Evolutionary conservation across 2,113 vertebrate genomes (phyloP).

Genomic region (Esox niger): DNA sequence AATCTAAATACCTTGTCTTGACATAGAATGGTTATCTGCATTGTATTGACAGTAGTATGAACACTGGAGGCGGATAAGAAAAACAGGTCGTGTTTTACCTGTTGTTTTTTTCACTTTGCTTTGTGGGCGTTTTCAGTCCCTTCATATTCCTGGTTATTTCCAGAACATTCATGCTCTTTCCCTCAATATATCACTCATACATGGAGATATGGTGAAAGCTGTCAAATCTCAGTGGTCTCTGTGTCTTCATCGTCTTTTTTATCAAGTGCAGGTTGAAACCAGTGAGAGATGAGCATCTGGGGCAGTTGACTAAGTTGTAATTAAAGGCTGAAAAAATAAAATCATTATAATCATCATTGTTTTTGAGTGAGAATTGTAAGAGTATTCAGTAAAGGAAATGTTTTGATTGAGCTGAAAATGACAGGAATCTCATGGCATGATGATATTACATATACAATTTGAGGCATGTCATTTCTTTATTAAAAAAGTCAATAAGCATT

Average conservation of each 20-base stretch:
- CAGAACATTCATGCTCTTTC: not conserved
- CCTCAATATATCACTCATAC: no score
- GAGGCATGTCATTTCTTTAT: not conserved
- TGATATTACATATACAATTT: not conserved
- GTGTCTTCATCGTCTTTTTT: slow-evolving; percentile 53
- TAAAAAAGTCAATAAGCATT: no score
- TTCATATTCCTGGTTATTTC: slow-evolving; percentile 32
- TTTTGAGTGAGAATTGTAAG: no score
- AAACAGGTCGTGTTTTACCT: not conserved
- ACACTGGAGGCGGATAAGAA: not conserved
- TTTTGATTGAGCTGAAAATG: not conserved
- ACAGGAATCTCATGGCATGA: not conserved
- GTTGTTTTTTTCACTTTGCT: not conserved
- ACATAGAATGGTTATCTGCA: no score
- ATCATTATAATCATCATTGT: not conserved
- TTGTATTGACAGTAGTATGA: not conserved
- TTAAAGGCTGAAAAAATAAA: no score
- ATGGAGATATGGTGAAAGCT: slow-evolving; percentile 23
- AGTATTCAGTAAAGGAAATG: no score
- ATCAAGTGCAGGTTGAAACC: slow-evolving; percentile 41
- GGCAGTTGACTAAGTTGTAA: not conserved
- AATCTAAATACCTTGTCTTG: no score
- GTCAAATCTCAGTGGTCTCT: slow-evolving; percentile 29
- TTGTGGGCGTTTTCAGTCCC: slow-evolving; percentile 25
- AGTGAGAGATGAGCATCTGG: slow-evolving; percentile 18